Evolutionary conservation across 2,888 invertebrate species (phyloP), one percentile per base, ranked within the genome.

Genomic region (Podotricha telesiphe): DNA sequence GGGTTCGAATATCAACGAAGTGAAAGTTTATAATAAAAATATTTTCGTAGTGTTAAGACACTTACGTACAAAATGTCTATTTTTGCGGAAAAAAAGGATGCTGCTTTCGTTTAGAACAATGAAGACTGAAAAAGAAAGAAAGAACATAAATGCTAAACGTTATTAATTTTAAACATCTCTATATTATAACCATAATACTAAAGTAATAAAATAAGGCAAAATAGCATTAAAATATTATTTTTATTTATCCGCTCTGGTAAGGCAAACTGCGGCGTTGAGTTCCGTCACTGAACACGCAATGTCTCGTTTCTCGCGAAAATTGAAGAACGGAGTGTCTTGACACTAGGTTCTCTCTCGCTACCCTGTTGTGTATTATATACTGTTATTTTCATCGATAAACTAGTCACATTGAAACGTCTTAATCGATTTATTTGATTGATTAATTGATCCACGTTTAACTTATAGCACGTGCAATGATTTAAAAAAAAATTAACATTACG

Each of bases 361-460:
- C n/a, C n/a, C n/a, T n/a, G n/a, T n/a, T 15, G 8, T 28, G 15
- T 15, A 51, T 51, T 13, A 51, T 51, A 28, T 51, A n/a, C 13
- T 51, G 22, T 7, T 22, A 51, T 28, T 51, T 53, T 53, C n/a
- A 53, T 53, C 10, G 1, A 53, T 10, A 28, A 53, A n/a, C n/a
- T 53, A 53, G 15, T 51, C 51, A 51, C 3, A 28, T 8, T 34
- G 3, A 28, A n/a, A 53, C 53, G n/a, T 53, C 53, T 53, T n/a
- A 28, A 28, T 53, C 28, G 28, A 53, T 48, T 11, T 53, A 34
- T 53, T 28, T 53, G 53, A 53, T 53, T 53, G n/a, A 53, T 53
- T 53, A 53, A 53, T 28, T 10, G 28, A 34, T n/a, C 2, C 4
- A 1, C 15, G 34, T 28, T 4, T 2, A 28, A 28, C 28, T 28